Evolutionary conservation across 1,140 invertebrate species (phyloP), one percentile per base, ranked within the genome.

Genomic region (Hylyphantes graminicola): DNA sequence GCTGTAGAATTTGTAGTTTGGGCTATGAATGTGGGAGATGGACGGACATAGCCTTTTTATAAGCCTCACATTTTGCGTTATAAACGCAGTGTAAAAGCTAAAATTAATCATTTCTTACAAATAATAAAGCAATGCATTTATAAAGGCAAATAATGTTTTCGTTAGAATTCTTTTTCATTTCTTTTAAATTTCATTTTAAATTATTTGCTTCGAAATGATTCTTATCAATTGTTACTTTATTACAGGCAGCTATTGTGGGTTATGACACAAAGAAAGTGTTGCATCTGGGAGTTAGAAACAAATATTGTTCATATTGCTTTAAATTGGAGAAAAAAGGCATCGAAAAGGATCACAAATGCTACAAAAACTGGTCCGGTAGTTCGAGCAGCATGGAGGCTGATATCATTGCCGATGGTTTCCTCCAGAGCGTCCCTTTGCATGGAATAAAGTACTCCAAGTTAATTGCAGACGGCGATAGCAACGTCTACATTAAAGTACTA

Each of bases 381-480:
- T 90, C 90, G 0, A 89, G 89, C 1, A 86, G 86, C 9, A 91
- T 92, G 90, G 90, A 91, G 86, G 74, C 88, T 19, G 87, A 89
- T 70, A 88, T 89, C 13, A 88, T 91, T 54, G 70, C 88, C 2
- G 88, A 90, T 86, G 89, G 89, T 17, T 91, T 91, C 87, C 79
- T 86, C 57, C 11, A 65, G 11, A 89, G 89, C 75, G 68, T 90
- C 11, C 76, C 88, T 65, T 88, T 87, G 85, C 86, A 91, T 87
- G 86, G 88, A 2, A 5, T 91, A 5, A 88, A 89, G 48, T 90
- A 90, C 82, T 86, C 80, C 63, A 77, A 68, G 15, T 50, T 91
- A 0, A 89, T 91, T 85, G 89, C 86, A 7, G 90, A 91, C 87
- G 89, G 90, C 11, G 91, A 91, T 81, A 89, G 88, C 13, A 89